Percentiles rank a stretch among this genome's conserved stretches.
phyloP scores from a whole-genome alignment of 2,113 vertebrate species.

The Aspiorhynchus laticeps region DNA sequence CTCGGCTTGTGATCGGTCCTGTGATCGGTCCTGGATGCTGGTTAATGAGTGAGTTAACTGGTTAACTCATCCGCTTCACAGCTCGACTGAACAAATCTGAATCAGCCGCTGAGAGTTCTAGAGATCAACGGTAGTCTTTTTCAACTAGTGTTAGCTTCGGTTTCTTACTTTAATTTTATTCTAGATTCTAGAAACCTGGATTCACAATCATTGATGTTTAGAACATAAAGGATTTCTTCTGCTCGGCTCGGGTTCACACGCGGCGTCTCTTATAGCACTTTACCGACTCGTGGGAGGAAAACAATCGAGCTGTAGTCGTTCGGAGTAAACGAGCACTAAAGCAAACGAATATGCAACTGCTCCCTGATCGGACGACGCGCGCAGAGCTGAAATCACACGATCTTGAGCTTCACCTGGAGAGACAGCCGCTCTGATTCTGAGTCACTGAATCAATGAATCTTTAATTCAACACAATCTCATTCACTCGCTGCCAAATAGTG shows the following conservation, averaged over 20 bases:
- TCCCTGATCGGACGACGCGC: conserved; percentile 49
- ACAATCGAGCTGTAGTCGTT: conserved; percentile 64
- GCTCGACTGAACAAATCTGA: background rate
- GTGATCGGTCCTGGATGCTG: conserved; percentile 5
- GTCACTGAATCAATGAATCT: background rate
- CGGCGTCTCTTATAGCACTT: conserved; percentile 76
- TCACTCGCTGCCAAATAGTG: conserved; percentile 28
- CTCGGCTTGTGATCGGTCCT: conserved; percentile 76
- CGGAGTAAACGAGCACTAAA: background rate
- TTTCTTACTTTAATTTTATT: conserved; percentile 9
- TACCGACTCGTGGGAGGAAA: conserved; percentile 65
- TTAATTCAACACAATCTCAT: too few relatives aligned
- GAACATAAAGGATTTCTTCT: background rate
- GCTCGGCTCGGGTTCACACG: conserved; percentile 35
- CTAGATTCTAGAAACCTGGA: background rate
- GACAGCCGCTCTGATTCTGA: background rate
- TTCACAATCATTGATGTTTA: conserved; percentile 25
- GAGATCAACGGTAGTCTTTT: background rate
- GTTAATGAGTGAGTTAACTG: conserved; percentile 12
- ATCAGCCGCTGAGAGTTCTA: background rate
- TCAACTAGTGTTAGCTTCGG: conserved; percentile 1
- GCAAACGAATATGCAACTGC: conserved; percentile 72
- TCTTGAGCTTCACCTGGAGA: background rate
- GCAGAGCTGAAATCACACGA: background rate
- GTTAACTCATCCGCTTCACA: background rate